A percentile compares a stretch with the other conserved stretches of the same genome.
Evolutionary conservation across 2,888 invertebrate species (phyloP).

Genomic region (Erebia palarica): DNA sequence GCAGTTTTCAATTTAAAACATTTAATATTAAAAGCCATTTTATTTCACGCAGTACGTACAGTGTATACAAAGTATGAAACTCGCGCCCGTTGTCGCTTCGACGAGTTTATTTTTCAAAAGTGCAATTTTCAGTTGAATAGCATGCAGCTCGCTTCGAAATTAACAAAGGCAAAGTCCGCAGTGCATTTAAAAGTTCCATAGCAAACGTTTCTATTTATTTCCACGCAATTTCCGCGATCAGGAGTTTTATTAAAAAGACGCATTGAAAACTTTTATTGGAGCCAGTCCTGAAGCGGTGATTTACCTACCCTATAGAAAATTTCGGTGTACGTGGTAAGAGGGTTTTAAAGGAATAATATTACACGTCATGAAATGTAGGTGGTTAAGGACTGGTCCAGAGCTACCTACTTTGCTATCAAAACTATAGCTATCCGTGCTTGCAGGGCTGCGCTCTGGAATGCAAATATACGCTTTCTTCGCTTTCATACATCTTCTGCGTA

Average conservation of each 20-base stretch:
- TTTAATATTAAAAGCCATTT: slow-evolving; percentile 34
- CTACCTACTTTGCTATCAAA: too few species aligned
- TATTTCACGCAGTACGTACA: slow-evolving; percentile 25
- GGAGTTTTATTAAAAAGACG: slow-evolving; percentile 65
- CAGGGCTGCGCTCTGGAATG: too few species aligned
- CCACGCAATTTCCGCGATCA: slow-evolving; percentile 66
- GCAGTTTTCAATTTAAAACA: slow-evolving; percentile 30
- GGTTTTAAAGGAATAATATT: neutral
- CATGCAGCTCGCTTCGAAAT: slow-evolving; percentile 60
- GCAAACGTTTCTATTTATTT: slow-evolving; percentile 67
- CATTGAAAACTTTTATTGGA: slow-evolving; percentile 57
- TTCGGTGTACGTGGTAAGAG: neutral
- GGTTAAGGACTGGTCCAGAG: too few species aligned
- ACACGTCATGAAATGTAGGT: neutral
- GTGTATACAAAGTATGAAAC: slow-evolving; percentile 30
- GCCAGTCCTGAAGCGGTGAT: neutral
- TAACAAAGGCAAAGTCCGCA: slow-evolving; percentile 68
- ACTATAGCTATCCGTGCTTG: too few species aligned
- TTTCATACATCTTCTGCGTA: too few species aligned
- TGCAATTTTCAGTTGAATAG: slow-evolving; percentile 54
- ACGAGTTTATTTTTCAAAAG: slow-evolving; percentile 54
- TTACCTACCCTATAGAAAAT: slow-evolving; percentile 5
- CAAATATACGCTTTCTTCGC: too few species aligned
- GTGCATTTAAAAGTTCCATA: slow-evolving; percentile 64
- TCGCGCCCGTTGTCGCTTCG: slow-evolving; percentile 35